These are phyloP conservation scores for Emydoidea blandingii DNA, from an alignment of 2,797 vertebrate genomes.

Conservation along the genomic window DNA sequence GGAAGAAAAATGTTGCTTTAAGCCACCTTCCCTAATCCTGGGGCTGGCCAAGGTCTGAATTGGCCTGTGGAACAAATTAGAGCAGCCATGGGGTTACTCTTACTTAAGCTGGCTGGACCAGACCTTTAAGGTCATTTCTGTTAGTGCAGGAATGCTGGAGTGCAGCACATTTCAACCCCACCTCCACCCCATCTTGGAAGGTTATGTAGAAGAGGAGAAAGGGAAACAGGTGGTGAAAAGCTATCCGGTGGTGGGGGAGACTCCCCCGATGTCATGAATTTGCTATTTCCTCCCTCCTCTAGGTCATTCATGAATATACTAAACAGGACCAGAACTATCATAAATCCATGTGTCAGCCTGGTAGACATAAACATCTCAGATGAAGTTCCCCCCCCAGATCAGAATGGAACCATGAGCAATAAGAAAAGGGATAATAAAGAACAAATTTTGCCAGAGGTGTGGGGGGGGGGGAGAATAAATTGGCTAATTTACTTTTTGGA, in stretches of 20 bases:
- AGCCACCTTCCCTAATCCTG: neutral
- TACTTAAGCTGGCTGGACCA: neutral
- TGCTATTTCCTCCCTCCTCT: neutral
- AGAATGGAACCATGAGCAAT: neutral
- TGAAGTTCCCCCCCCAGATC: neutral
- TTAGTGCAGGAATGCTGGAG: no score
- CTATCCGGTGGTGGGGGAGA: neutral
- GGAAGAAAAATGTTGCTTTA: neutral
- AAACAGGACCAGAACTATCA: neutral
- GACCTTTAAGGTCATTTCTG: neutral
- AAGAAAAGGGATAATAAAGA: neutral
- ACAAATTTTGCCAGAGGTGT: neutral
- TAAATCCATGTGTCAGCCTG: neutral
- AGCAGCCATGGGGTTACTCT: neutral
- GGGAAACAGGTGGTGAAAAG: neutral
- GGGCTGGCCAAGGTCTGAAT: neutral
- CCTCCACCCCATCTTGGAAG: neutral
- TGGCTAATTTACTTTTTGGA: neutral
- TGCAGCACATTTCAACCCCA: neutral
- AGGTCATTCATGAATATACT: neutral
- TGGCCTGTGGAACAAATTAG: neutral
- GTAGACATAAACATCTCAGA: accelerated
- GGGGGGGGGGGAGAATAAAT: neutral
- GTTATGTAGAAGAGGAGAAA: neutral
- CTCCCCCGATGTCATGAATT: neutral